Percentiles rank a stretch among this genome's conserved stretches.
Conservation (phyloP, 2,113 vertebrate genomes). For the Ameiurus melas region DNA sequence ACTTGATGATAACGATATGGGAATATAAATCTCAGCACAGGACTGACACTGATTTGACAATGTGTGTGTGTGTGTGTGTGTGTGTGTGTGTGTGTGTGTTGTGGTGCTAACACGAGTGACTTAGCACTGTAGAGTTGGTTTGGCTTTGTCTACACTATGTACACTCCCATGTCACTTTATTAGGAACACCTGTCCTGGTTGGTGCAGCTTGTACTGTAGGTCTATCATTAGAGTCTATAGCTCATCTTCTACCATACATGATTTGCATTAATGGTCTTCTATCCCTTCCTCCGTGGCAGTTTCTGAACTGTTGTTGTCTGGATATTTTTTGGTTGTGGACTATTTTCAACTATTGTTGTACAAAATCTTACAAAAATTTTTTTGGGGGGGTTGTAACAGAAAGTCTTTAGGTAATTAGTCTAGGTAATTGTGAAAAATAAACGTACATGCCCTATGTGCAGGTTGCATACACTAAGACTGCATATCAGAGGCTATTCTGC, state of each 20-base stretch:
- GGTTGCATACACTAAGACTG: not conserved
- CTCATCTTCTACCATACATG: not conserved
- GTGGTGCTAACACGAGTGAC: not conserved
- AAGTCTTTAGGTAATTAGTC: not conserved
- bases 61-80: not conserved
- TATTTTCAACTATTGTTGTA: not conserved
- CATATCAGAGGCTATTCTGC: not conserved
- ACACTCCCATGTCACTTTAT: not conserved
- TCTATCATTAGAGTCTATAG: not conserved
- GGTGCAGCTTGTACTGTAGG: not conserved
- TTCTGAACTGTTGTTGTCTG: not conserved
- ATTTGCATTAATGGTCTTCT: not conserved
- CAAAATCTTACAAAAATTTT: not conserved
- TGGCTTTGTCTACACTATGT: not conserved
- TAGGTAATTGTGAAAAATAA: not conserved
- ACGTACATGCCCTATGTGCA: not conserved
- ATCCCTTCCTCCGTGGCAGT: not conserved
- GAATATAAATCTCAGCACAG: not conserved
- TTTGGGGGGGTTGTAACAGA: not conserved
- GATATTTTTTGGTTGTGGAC: not conserved
- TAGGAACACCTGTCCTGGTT: not conserved
- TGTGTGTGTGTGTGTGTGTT: not conserved
- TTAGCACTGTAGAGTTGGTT: not conserved
- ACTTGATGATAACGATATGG: not conserved
- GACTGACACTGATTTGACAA: not conserved